phyloP scores from a whole-genome alignment of 2,888 invertebrate species.

The Mamestra brassicae region DNA sequence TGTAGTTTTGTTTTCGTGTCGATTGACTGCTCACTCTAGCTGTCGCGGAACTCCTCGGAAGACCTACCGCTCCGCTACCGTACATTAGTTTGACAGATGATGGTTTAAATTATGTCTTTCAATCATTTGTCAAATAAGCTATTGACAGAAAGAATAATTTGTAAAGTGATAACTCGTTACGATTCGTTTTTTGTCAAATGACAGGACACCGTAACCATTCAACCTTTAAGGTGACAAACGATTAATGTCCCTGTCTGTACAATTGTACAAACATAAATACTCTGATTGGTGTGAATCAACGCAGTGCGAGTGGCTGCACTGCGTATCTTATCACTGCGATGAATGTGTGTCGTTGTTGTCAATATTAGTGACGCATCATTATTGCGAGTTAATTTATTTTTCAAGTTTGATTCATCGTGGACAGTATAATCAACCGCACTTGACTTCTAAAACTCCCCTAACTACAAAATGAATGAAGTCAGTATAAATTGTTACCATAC shows the following conservation, averaged over 20 bases:
- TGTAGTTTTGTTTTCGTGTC: too few species aligned
- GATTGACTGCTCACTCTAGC: too few species aligned
- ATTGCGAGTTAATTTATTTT: background rate
- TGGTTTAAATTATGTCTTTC: too few species aligned
- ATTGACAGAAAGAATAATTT: too few species aligned
- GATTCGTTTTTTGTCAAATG: too few species aligned
- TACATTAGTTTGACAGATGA: too few species aligned
- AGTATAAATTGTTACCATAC: background rate
- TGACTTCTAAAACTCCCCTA: background rate
- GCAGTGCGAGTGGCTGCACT: background rate
- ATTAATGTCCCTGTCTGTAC: background rate
- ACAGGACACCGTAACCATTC: background rate
- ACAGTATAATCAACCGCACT: background rate
- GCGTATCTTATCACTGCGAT: slow-evolving; percentile 24
- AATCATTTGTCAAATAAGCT: too few species aligned
- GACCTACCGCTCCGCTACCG: too few species aligned
- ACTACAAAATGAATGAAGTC: background rate
- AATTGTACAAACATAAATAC: background rate
- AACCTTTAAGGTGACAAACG: background rate
- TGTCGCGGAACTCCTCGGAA: too few species aligned
- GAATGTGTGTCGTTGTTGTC: background rate
- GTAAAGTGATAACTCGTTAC: too few species aligned
- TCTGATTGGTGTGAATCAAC: background rate
- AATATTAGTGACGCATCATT: slow-evolving; percentile 1
- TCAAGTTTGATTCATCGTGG: background rate